Evolutionary conservation across 2,797 vertebrate species (phyloP).

Genomic region (Mergus octosetaceus): DNA sequence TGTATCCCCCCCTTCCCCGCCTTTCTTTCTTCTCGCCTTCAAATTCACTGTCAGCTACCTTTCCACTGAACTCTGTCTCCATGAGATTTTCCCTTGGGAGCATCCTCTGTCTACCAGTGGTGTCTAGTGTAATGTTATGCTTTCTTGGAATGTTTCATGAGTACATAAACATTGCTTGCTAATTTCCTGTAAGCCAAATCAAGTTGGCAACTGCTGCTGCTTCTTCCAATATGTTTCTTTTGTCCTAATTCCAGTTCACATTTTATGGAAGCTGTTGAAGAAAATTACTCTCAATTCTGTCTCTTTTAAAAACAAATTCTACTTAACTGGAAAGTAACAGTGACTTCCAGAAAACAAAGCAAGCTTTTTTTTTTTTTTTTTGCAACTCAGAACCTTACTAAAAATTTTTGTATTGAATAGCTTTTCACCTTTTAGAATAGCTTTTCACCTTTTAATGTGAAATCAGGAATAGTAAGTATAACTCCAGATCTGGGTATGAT

Average conservation of each 20-base stretch:
- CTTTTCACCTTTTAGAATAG: background rate
- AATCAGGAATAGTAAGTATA: background rate
- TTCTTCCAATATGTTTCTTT: slow-evolving; percentile 56
- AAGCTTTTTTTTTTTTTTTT: background rate
- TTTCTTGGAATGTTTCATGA: slow-evolving; percentile 70
- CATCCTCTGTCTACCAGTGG: slow-evolving; percentile 45
- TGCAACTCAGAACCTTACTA: background rate
- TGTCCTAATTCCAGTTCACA: slow-evolving; percentile 51
- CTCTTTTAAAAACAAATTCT: background rate
- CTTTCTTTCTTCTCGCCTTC: background rate
- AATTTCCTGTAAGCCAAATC: slow-evolving; percentile 69
- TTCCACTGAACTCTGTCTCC: slow-evolving; percentile 18
- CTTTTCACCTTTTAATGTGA: background rate
- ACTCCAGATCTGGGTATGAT: background rate
- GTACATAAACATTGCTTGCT: slow-evolving; percentile 47
- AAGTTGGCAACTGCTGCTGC: slow-evolving; percentile 42
- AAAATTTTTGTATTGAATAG: background rate
- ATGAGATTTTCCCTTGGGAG: background rate
- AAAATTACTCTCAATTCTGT: background rate
- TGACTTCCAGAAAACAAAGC: background rate
- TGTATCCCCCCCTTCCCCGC: background rate
- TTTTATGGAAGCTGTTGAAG: slow-evolving; percentile 37
- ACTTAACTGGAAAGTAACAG: background rate
- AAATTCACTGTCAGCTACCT: background rate
- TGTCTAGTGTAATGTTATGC: slow-evolving; percentile 61